These are phyloP conservation scores for Tenebrosternarchus preto DNA, from an alignment of 2,113 vertebrate genomes.

Conservation along the genomic window DNA sequence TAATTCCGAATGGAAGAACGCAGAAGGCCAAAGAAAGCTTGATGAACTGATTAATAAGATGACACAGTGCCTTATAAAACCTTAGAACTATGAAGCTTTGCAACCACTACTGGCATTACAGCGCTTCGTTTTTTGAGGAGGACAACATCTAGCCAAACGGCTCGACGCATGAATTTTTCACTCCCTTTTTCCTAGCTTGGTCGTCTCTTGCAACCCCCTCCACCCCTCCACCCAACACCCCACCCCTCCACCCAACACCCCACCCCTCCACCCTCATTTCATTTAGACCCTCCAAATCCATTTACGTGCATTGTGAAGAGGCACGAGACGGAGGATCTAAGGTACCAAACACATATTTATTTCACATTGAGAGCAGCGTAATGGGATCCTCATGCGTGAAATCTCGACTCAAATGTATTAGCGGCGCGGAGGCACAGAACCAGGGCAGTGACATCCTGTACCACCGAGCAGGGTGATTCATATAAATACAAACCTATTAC, in stretches of 20 bases:
- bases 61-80: not conserved
- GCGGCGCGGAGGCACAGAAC: slow-evolving; percentile 50
- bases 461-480: slow-evolving; percentile 54
- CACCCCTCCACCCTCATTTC: slow-evolving; percentile 54
- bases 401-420: slow-evolving; percentile 69
- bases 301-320: slow-evolving; percentile 48
- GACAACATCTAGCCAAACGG: slow-evolving; percentile 39
- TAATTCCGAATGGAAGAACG: not conserved
- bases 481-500: slow-evolving; percentile 64
- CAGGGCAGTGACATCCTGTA: slow-evolving; percentile 45
- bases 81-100: not conserved
- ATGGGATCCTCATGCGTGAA: slow-evolving; percentile 66
- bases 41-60: not conserved
- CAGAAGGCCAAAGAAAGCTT: not conserved
- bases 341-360: slow-evolving; percentile 67
- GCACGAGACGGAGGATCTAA: slow-evolving; percentile 56
- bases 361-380: slow-evolving; percentile 60
- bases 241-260: not conserved
- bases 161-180: slow-evolving; percentile 59
- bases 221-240: not conserved
- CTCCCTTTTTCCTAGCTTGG: slow-evolving; percentile 30
- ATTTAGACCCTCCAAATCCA: slow-evolving; percentile 57
- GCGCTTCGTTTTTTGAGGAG: not conserved
- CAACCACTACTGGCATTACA: not conserved
- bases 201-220: slow-evolving; percentile 16